These are phyloP conservation scores for Hemibagrus wyckioides DNA, from an alignment of 2,113 vertebrate species.

Conservation along the genomic window DNA sequence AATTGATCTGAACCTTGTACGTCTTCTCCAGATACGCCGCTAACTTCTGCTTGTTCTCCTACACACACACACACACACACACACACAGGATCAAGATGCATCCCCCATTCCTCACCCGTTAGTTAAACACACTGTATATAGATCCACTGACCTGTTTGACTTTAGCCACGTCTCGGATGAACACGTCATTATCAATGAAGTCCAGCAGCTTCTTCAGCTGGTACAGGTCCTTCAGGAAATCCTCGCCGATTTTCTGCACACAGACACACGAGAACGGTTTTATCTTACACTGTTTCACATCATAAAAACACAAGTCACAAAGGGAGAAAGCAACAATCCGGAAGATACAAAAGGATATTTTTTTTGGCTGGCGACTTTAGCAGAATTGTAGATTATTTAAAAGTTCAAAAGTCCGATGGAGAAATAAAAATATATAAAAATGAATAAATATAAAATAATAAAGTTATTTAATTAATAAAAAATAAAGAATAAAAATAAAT, in stretches of 20 bases:
- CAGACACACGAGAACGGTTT: background rate
- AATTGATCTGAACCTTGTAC: slow-evolving; percentile 83
- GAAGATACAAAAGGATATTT: background rate
- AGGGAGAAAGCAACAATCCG: background rate
- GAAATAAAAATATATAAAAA: background rate
- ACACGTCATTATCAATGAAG: slow-evolving; percentile 72
- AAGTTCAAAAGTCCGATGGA: background rate
- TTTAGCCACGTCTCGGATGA: slow-evolving; percentile 84
- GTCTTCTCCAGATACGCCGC: slow-evolving; percentile 78
- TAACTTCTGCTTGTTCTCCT: slow-evolving; percentile 90
- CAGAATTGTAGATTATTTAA: background rate
- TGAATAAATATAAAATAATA: too few relatives aligned
- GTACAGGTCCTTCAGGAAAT: slow-evolving; percentile 81
- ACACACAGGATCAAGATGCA: background rate
- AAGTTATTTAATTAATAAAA: too few relatives aligned
- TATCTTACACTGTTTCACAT: background rate
- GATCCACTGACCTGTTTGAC: slow-evolving; percentile 81
- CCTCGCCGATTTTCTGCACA: slow-evolving; percentile 81
- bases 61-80: background rate
- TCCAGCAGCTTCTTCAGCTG: slow-evolving; percentile 80
- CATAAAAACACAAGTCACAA: background rate
- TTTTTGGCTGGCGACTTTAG: background rate
- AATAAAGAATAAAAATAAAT: too few relatives aligned
- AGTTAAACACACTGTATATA: too few relatives aligned
- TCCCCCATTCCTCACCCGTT: background rate